These are phyloP conservation scores for Centruroides sculpturatus DNA, from an alignment of 1,140 invertebrate genomes.

Conservation along the genomic window DNA sequence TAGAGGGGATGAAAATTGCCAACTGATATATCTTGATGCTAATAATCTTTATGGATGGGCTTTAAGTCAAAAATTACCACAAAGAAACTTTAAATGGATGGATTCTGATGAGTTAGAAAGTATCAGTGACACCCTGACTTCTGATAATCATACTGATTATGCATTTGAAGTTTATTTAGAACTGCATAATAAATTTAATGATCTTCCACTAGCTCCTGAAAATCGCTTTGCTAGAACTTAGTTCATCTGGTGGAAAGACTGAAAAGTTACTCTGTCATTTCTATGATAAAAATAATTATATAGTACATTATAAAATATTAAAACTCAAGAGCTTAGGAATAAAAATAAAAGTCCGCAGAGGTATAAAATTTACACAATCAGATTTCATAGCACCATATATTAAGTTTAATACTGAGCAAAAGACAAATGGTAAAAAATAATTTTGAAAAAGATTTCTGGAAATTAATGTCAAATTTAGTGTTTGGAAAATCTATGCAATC, in stretches of 20 bases:
- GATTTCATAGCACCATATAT: neutral
- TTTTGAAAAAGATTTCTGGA: conserved; percentile 18
- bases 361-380: conserved; percentile 18
- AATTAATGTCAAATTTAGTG: conserved; percentile 2
- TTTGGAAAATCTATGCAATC: neutral
- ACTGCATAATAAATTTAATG: conserved; percentile 24
- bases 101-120: neutral
- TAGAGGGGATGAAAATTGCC: neutral
- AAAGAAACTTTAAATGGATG: conserved; percentile 9
- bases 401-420: no score
- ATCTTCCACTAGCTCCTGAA: conserved; percentile 29
- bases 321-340: conserved; percentile 32
- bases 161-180: conserved; percentile 21
- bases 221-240: neutral
- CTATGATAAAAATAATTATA: conserved; percentile 26
- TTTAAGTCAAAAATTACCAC: conserved; percentile 8
- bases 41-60: conserved; percentile 21
- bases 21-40: conserved; percentile 19
- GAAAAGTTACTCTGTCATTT: conserved; percentile 10
- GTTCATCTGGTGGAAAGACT: neutral
- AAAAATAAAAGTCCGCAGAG: conserved; percentile 17
- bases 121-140: conserved; percentile 11
- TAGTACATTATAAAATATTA: conserved; percentile 35
- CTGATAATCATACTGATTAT: conserved; percentile 12
- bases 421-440: conserved; percentile 19